phyloP scores from a whole-genome alignment of 2,113 vertebrate genomes.

The Aegithalos caudatus region DNA sequence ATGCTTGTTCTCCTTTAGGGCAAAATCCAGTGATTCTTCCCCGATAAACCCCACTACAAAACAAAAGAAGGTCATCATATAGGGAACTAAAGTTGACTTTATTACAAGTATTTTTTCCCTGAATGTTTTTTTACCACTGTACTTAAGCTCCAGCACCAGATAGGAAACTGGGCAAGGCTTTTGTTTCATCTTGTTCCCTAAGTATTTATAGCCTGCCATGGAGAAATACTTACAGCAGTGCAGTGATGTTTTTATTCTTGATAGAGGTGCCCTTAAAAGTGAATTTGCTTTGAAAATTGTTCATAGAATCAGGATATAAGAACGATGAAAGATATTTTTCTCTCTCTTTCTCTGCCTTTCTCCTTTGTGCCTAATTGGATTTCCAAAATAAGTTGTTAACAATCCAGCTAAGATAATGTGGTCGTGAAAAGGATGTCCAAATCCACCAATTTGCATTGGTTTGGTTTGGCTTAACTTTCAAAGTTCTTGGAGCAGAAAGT shows the following conservation, averaged over 20 bases:
- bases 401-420: conserved; percentile 85
- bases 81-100: conserved; percentile 1
- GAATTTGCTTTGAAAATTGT: conserved; percentile 60
- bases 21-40: conserved; percentile 28
- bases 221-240: conserved; percentile 51
- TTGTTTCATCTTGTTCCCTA: conserved; percentile 61
- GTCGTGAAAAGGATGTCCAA: conserved; percentile 86
- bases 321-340: conserved; percentile 36
- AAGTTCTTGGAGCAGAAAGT: conserved; percentile 84
- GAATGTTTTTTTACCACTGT: neutral
- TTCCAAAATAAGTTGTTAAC: conserved; percentile 87
- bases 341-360: neutral
- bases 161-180: conserved; percentile 32
- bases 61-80: neutral
- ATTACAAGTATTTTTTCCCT: neutral
- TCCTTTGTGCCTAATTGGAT: conserved; percentile 73
- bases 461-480: conserved; percentile 85
- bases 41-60: conserved; percentile 39
- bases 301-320: conserved; percentile 40
- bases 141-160: conserved; percentile 5
- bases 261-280: conserved; percentile 68
- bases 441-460: conserved; percentile 86
- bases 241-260: conserved; percentile 55
- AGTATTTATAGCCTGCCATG: conserved; percentile 58
- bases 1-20: neutral